Conservation (phyloP, 2,113 vertebrate species). For the Prinia subflava region DNA sequence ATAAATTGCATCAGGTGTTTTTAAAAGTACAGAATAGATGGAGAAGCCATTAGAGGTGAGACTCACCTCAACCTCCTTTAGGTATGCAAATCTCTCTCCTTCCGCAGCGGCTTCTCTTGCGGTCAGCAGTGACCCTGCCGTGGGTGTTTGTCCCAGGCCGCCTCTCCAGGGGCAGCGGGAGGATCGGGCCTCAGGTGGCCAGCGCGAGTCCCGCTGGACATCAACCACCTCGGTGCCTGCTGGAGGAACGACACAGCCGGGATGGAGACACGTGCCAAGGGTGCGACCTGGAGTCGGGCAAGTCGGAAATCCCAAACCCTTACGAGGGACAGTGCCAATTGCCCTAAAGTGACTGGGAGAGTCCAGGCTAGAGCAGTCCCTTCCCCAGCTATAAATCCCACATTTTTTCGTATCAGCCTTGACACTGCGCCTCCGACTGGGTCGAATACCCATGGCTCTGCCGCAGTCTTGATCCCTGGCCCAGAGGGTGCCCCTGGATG, state of each 20-base stretch:
- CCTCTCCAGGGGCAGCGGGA: fast-evolving
- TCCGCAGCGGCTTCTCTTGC: neutral
- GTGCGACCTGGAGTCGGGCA: neutral
- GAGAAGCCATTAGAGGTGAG: neutral
- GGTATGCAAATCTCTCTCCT: neutral
- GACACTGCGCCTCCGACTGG: neutral
- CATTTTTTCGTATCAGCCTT: neutral
- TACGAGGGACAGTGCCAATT: neutral
- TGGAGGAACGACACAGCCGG: neutral
- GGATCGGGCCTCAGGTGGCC: fast-evolving
- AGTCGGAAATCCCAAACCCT: neutral
- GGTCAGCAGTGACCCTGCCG: neutral
- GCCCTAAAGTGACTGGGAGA: neutral
- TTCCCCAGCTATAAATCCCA: neutral
- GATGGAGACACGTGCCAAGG: neutral
- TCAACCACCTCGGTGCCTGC: neutral
- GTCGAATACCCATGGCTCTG: neutral
- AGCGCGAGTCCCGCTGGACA: fast-evolving
- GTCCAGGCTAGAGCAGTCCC: fast-evolving
- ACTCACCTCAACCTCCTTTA: neutral
- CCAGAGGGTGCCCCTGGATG: neutral
- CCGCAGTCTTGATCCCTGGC: fast-evolving
- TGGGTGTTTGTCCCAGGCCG: neutral
- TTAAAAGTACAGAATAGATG: neutral
- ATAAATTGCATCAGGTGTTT: neutral